Percentiles rank a stretch among this genome's conserved stretches.
phyloP scores from a whole-genome alignment of 1,140 invertebrate species.

The Babylonia areolata region DNA sequence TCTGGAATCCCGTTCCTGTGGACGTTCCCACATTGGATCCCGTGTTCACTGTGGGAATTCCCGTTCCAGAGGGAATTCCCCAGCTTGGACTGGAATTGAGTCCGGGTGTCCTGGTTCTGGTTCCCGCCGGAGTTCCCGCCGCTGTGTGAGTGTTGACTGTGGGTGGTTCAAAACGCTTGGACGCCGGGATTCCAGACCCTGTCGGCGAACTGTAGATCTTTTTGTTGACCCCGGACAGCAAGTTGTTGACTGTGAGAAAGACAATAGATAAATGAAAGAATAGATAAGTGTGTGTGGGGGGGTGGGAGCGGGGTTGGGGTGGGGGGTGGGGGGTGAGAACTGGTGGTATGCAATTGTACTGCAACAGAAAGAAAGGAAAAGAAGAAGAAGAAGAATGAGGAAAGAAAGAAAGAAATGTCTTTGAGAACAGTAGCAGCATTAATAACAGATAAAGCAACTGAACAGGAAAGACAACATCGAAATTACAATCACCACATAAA shows the following conservation, averaged over 20 bases:
- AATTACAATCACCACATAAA: too few species aligned
- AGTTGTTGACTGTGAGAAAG: neutral
- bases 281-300: too few species aligned
- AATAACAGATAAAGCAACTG: too few species aligned
- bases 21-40: neutral
- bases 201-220: neutral
- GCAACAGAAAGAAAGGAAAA: too few species aligned
- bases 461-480: too few species aligned
- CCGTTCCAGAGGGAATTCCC: neutral
- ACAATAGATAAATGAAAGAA: neutral
- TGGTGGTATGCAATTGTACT: too few species aligned
- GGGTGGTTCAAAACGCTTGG: neutral
- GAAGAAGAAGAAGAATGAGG: too few species aligned
- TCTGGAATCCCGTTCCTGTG: neutral
- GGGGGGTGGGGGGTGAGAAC: too few species aligned
- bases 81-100: neutral
- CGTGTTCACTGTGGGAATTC: neutral
- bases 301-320: too few species aligned
- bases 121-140: too few species aligned
- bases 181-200: neutral
- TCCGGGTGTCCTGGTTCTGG: neutral
- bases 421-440: too few species aligned
- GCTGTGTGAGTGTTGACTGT: neutral
- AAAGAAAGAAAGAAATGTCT: too few species aligned
- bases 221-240: constrained; percentile 13